Conservation (phyloP, 2,888 invertebrate genomes). For the Ariolimax columbianus region DNA sequence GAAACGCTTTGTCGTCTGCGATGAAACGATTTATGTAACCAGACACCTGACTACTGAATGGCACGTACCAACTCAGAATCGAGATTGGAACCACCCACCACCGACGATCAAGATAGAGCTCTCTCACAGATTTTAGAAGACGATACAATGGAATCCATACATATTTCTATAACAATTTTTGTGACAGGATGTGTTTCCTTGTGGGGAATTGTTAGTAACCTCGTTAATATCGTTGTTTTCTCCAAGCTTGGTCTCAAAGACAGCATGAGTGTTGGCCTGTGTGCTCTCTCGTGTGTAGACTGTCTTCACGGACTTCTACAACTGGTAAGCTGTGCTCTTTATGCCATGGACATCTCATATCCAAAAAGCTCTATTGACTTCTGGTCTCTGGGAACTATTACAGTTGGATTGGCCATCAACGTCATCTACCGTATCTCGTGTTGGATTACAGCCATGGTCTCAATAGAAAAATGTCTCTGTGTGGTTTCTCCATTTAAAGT, state of each 20-base stretch:
- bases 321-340: not conserved
- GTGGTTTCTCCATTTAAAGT: slow-evolving; percentile 23
- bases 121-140: too few relatives aligned
- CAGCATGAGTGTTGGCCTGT: not conserved
- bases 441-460: slow-evolving; percentile 28
- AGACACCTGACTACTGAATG: too few relatives aligned
- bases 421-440: not conserved
- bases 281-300: not conserved
- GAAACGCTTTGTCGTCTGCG: too few relatives aligned
- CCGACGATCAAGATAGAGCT: too few relatives aligned
- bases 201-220: not conserved
- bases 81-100: too few relatives aligned
- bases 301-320: not conserved
- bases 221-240: slow-evolving; percentile 35
- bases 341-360: not conserved
- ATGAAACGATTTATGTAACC: too few relatives aligned
- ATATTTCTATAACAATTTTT: too few relatives aligned
- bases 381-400: not conserved
- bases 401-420: not conserved
- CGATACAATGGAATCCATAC: too few relatives aligned
- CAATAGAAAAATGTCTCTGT: slow-evolving; percentile 32
- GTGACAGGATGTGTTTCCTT: too few relatives aligned
- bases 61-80: too few relatives aligned
- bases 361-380: not conserved
- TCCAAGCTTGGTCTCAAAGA: slow-evolving; percentile 8